Base-by-base conservation (phyloP, 2,888 invertebrate species). In the Pteria penguin region DNA sequence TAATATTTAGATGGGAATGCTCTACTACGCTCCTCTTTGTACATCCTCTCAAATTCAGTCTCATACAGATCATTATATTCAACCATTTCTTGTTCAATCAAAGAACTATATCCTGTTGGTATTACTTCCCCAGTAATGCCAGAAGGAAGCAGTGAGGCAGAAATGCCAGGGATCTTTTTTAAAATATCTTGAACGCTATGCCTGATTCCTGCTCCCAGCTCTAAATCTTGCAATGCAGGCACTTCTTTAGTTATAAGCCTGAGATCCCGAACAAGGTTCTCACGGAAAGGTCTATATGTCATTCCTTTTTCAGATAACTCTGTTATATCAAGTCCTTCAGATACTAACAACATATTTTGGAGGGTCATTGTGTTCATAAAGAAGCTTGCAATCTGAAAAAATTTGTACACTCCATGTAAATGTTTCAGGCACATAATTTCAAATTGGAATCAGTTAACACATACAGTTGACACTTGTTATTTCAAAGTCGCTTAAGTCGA, bases 1-100 rank as follows among this genome's bases (percentile, higher is more conserved):
- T 68, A 68, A 24, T 68, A 68, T 57, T 55, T 68, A 18, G 68
- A 32, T 32, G 68, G 57, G 24, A 55, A 32, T 18, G 8, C 18
- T 45, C 11, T 45, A 45, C 45, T 45, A 45, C 45, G 8, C 11
- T 45, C 11, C 18, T 8, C 45, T 45, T 8, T 18, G 18, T 45
- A 45, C n/a, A 18, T n/a, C n/a, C 24, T 55, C 55, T 8, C 22
- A n/a, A 55, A 3, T 45, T 45, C 8, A 57, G 11, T 22, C 4
- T 26, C 27, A 5, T 60, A 18, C 60, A 24, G 60, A 8, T 60
- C 11, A 5, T 26, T 4, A 4, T 11, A 29, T 4, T 8, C 18
- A 18, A 45, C 45, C 18, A 14, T 8, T 18, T 45, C 45, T 45
- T 18, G 8, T 18, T 45, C 45, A 8, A 14, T 45, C 8, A 45